Conservation (phyloP, 2,888 invertebrate genomes). For the Tortricodes alternella region DNA sequence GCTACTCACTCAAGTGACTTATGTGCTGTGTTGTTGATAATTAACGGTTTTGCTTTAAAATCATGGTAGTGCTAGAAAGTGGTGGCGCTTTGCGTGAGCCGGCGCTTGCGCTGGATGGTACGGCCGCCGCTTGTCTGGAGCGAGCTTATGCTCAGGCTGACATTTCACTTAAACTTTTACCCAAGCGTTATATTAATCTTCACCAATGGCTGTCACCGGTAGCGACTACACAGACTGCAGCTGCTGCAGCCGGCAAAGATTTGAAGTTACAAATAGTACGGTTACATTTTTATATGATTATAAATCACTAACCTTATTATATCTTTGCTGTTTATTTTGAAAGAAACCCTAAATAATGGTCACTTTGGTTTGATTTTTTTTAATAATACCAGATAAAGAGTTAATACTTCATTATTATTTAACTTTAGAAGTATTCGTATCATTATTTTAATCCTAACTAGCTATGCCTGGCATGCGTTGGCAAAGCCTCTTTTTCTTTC, state of each 20-base stretch:
- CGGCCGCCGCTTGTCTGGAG: slow-evolving; percentile 87
- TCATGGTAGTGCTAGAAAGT: slow-evolving; percentile 80
- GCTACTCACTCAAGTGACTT: slow-evolving; percentile 60
- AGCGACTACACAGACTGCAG: slow-evolving; percentile 79
- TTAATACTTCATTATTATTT: too few species aligned
- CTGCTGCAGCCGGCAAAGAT: slow-evolving; percentile 86
- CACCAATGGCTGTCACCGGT: slow-evolving; percentile 95
- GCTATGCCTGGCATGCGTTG: too few species aligned
- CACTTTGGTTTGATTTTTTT: too few species aligned
- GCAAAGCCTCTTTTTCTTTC: too few species aligned
- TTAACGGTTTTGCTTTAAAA: slow-evolving; percentile 48
- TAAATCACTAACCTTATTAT: too few species aligned
- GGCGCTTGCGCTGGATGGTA: slow-evolving; percentile 88
- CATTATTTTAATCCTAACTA: too few species aligned
- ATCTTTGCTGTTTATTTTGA: too few species aligned
- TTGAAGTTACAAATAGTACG: slow-evolving; percentile 90
- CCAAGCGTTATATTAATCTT: slow-evolving; percentile 94
- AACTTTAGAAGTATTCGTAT: too few species aligned
- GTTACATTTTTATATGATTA: slow-evolving; percentile 24
- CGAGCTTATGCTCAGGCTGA: slow-evolving; percentile 91
- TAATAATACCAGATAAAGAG: too few species aligned
- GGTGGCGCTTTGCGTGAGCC: slow-evolving; percentile 78
- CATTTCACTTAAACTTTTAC: slow-evolving; percentile 93
- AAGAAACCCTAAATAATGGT: too few species aligned
- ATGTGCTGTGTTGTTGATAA: slow-evolving; percentile 55